Evolutionary conservation across 2,797 vertebrate genomes (phyloP), one percentile per base, ranked within the genome.

Genomic region (Merluccius polli): DNA sequence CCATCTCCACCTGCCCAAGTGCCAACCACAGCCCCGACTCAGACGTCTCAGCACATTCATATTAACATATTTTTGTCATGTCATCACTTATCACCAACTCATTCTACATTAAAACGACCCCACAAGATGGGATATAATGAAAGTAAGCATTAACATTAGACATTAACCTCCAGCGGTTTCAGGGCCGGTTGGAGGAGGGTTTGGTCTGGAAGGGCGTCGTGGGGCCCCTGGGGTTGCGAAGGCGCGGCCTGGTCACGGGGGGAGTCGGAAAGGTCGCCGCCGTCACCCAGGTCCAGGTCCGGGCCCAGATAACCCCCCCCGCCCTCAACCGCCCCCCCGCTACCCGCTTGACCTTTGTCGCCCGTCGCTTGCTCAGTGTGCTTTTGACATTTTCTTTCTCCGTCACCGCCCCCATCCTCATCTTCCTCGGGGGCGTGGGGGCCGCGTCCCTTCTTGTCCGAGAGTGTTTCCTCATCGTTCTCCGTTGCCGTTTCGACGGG

Each of bases 1-100:
- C 87, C 68, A 94, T 85, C 67, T 93, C 93, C 81, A 94, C 88
- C 91, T 95, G 89, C 72, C 88, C 70, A 15, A 36, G 74, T 70
- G 0, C 41, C 74, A 7, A 74, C 18, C 35, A 27, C 24, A 27
- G 6, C 11, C 21, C n/a, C 21, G n/a, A 0, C 16, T 67, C 27
- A 67, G 8, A 67, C 3, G n/a, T n/a, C n/a, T n/a, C n/a, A 24
- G 3, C 52, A 4, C 16, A 18, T 8, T 59, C 16, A 9, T 15
- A 21, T 59, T 7, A 59, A 10, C 52, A 7, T 59, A 7, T 59
- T 12, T n/a, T 6, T 38, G 6, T 35, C 4, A 38, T 8, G 8
- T 3, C 33, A 35, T 8, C 3, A 35, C 8, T 35, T 3, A 35
- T 8, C 36, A 38, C 1, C 52, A 10, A 6, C 52, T n/a, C 10